phyloP scores from a whole-genome alignment of 2,113 vertebrate species.

The Hemichromis elongatus region DNA sequence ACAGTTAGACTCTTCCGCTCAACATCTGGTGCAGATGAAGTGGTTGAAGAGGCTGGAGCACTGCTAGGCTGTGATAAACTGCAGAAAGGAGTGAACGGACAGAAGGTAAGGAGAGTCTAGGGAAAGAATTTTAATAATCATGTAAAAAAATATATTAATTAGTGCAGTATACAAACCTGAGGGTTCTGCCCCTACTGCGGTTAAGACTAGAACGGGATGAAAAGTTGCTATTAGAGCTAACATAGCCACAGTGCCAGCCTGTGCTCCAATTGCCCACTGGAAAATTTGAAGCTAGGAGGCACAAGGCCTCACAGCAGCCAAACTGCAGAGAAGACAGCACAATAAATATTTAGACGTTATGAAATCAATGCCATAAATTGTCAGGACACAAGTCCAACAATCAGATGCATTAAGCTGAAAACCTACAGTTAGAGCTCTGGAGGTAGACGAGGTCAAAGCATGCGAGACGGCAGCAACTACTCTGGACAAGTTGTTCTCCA shows the following conservation, averaged over 20 bases:
- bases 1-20: constrained; percentile 79
- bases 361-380: background rate
- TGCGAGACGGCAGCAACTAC: constrained; percentile 86
- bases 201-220: constrained; percentile 41
- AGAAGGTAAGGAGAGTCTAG: background rate
- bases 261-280: constrained; percentile 89
- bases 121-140: background rate
- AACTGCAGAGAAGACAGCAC: constrained; percentile 72
- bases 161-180: constrained; percentile 26
- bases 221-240: constrained; percentile 55
- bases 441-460: constrained; percentile 85
- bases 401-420: background rate
- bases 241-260: constrained; percentile 94
- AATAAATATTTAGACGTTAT: background rate
- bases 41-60: constrained; percentile 32
- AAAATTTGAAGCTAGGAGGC: constrained; percentile 83
- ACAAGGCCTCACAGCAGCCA: constrained; percentile 94
- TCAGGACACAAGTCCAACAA: no score
- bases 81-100: background rate
- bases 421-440: constrained; percentile 86
- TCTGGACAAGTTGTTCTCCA: constrained; percentile 94
- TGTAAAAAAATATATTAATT: background rate
- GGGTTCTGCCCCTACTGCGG: constrained; percentile 48
- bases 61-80: constrained; percentile 79
- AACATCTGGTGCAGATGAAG: constrained; percentile 62